Conservation (phyloP, 2,797 vertebrate species). For the Sebastes itinus region DNA sequence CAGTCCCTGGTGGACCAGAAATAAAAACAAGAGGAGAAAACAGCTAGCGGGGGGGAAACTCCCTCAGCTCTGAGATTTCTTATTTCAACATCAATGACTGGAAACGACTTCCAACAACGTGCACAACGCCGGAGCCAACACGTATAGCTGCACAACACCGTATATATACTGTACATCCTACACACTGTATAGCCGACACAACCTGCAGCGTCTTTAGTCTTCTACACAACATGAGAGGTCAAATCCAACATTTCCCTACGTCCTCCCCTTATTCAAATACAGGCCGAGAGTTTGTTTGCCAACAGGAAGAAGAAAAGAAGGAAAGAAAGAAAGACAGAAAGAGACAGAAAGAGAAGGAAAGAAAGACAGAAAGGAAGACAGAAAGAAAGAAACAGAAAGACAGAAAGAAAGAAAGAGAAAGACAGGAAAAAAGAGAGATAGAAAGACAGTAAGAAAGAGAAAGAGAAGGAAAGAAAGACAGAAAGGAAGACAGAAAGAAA, state of each 20-base stretch:
- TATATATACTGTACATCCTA: too few species aligned
- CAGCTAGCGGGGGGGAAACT: background rate
- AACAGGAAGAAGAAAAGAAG: background rate
- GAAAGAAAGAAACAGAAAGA: too few species aligned
- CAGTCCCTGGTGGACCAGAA: background rate
- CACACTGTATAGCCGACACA: background rate
- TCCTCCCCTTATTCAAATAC: constrained; percentile 42
- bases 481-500: too few species aligned
- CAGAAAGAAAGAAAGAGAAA: too few species aligned
- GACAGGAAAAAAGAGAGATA: too few species aligned
- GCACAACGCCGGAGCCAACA: background rate
- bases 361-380: background rate
- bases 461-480: too few species aligned
- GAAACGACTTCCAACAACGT: constrained; percentile 6
- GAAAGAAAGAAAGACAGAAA: background rate
- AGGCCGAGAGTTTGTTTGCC: background rate
- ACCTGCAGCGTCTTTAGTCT: constrained; percentile 9
- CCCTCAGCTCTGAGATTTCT: constrained; percentile 3
- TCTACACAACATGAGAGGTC: background rate
- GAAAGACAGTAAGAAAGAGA: too few species aligned
- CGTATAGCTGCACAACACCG: background rate
- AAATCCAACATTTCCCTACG: constrained; percentile 27
- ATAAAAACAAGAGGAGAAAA: background rate
- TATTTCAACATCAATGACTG: constrained; percentile 27
- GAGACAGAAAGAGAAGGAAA: background rate